Conservation (phyloP, 2,888 invertebrate genomes). For the Mythimna impura region DNA sequence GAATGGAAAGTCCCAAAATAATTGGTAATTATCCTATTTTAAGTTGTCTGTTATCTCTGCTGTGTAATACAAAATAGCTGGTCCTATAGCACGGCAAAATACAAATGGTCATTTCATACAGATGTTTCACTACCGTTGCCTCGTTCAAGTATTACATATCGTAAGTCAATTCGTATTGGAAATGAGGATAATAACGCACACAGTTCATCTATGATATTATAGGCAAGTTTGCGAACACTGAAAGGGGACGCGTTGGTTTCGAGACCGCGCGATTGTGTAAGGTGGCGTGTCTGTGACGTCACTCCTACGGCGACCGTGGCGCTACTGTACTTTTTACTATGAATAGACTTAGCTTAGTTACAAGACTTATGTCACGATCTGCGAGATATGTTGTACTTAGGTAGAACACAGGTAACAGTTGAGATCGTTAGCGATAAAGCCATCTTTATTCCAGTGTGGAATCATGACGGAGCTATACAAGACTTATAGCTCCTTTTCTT, state of each 20-base stretch:
- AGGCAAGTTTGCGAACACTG: constrained; percentile 54
- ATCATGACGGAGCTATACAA: neutral
- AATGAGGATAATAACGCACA: constrained; percentile 46
- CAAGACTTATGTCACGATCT: neutral
- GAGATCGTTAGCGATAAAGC: neutral
- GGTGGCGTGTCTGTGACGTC: constrained; percentile 62
- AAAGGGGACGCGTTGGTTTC: constrained; percentile 63
- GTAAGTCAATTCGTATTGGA: constrained; percentile 52
- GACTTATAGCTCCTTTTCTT: neutral
- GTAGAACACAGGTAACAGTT: neutral
- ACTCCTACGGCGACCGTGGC: constrained; percentile 30
- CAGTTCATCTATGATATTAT: constrained; percentile 57
- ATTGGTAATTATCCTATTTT: constrained; percentile 13
- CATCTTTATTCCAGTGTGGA: neutral
- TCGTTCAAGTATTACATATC: constrained; percentile 58
- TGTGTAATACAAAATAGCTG: neutral
- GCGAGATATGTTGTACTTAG: neutral
- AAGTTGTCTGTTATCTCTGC: neutral
- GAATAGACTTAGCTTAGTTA: neutral
- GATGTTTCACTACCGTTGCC: constrained; percentile 16
- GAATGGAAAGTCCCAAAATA: constrained; percentile 42
- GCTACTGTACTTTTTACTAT: neutral
- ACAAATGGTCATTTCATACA: neutral
- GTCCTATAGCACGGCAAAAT: constrained; percentile 3
- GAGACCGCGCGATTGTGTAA: constrained; percentile 58